Evolutionary conservation across 2,888 invertebrate genomes (phyloP).

Genomic region (Vanessa cardui): DNA sequence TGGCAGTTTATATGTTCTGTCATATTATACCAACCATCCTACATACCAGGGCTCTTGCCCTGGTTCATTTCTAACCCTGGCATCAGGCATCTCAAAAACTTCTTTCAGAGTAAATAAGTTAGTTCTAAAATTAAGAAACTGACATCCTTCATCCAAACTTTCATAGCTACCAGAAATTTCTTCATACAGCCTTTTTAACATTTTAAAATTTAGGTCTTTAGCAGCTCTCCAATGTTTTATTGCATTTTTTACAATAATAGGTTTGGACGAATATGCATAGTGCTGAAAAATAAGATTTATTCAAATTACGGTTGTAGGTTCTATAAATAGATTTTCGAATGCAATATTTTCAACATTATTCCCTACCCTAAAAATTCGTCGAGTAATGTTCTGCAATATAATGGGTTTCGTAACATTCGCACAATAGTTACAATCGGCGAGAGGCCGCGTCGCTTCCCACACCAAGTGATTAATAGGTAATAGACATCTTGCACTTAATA

Average conservation of each 20-base stretch:
- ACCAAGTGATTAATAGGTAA: constrained; percentile 92
- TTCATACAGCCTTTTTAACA: constrained; percentile 87
- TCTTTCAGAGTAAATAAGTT: constrained; percentile 89
- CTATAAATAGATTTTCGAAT: not conserved
- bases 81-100: constrained; percentile 89
- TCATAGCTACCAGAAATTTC: constrained; percentile 87
- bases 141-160: constrained; percentile 90
- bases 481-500: constrained; percentile 87
- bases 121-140: constrained; percentile 93
- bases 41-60: constrained; percentile 92
- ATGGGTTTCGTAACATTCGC: constrained; percentile 85
- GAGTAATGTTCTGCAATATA: constrained; percentile 86
- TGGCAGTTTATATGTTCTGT: not conserved
- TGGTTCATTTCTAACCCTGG: constrained; percentile 83
- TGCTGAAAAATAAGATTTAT: constrained; percentile 55
- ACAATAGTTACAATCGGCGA: constrained; percentile 92
- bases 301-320: not conserved
- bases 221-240: constrained; percentile 90
- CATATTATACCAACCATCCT: constrained; percentile 87
- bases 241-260: constrained; percentile 90
- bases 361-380: constrained; percentile 85
- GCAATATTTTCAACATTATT: not conserved
- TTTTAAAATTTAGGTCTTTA: constrained; percentile 84
- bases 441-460: constrained; percentile 93
- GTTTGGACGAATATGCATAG: constrained; percentile 90